Evolutionary conservation across 2,888 invertebrate genomes (phyloP), one percentile per base, ranked within the genome.

Genomic region (Aproaerema taeniolella): DNA sequence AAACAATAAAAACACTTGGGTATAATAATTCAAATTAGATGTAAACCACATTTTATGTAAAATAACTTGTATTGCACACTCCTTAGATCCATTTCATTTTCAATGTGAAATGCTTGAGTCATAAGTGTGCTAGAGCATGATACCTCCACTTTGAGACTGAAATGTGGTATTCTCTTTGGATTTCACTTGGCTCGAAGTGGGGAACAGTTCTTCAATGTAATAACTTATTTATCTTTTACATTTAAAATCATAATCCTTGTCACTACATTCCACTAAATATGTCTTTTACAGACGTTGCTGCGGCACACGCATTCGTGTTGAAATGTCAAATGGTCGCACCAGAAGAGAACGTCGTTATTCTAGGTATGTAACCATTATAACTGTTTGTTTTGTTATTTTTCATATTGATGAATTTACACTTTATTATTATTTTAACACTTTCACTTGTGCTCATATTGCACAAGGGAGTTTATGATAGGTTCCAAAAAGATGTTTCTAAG

Each of bases 281-380:
- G 31, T 42, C 41, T 41, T 47, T 11, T 62, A 10, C 64, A 95
- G 95, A 45, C 92, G 95, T 36, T 93, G 95, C 80, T 96, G 96
- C 80, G 96, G 96, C 7, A 93, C 95, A 16, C 90, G 96, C 61
- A 94, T 96, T 38, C 91, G 96, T 46, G 96, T 96, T 10, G 96
- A 97, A 85, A 96, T 96, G 96, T 96, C 96, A 0, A 95, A 93
- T 48, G 96, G 96, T 1, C 89, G 95, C 55, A 94, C 93, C 36
- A 88, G 95, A 37, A 90, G 90, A 53, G 93, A 92, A 40, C 92
- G 91, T 42, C 90, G 90, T 48, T 80, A 76, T 47, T 66, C 65
- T 15, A 64, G 61, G 63, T 69, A 58, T 50, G 42, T 35, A 26
- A 31, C 17, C 38, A 25, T 13, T n/a, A n/a, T n/a, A n/a, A n/a